Evolutionary conservation across 2,113 vertebrate genomes (phyloP).

Genomic region (Pedetes capensis): DNA sequence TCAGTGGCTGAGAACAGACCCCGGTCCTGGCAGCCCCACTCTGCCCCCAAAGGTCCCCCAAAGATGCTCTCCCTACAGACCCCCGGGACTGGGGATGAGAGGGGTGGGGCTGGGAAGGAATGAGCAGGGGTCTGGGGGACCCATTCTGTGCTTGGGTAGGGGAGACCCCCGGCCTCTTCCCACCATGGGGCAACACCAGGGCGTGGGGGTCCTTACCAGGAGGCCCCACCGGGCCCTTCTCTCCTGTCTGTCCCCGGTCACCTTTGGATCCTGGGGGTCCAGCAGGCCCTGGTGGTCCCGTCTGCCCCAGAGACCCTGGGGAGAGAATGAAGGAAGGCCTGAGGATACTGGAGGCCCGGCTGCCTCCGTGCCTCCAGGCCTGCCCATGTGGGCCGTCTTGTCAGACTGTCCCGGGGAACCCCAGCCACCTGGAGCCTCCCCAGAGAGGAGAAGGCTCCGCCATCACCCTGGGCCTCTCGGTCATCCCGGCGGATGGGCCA

Average conservation of each 20-base stretch:
- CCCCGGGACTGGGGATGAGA: neutral
- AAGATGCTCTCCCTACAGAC: neutral
- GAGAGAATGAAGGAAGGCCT: neutral
- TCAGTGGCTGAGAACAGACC: neutral
- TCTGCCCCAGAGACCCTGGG: constrained; percentile 83
- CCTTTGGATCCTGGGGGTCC: constrained; percentile 85
- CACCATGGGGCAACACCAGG: neutral
- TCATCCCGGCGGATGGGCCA: neutral
- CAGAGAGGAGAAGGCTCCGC: neutral
- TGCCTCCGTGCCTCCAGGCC: neutral
- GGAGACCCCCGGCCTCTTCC: too few species aligned
- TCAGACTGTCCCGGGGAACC: neutral
- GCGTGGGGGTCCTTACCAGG: neutral
- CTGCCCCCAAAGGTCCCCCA: neutral
- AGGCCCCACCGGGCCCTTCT: constrained; percentile 84
- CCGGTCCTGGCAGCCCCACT: neutral
- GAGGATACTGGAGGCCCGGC: neutral
- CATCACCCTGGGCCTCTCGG: accelerated
- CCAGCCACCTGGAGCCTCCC: neutral
- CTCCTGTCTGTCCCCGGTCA: constrained; percentile 84
- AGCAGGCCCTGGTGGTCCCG: constrained; percentile 79
- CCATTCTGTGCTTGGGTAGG: too few species aligned
- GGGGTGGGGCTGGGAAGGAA: neutral
- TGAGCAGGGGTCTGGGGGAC: too few species aligned
- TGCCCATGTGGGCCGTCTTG: neutral